Evolutionary conservation across 2,888 invertebrate species (phyloP).

Genomic region (Nomada lathburiana): DNA sequence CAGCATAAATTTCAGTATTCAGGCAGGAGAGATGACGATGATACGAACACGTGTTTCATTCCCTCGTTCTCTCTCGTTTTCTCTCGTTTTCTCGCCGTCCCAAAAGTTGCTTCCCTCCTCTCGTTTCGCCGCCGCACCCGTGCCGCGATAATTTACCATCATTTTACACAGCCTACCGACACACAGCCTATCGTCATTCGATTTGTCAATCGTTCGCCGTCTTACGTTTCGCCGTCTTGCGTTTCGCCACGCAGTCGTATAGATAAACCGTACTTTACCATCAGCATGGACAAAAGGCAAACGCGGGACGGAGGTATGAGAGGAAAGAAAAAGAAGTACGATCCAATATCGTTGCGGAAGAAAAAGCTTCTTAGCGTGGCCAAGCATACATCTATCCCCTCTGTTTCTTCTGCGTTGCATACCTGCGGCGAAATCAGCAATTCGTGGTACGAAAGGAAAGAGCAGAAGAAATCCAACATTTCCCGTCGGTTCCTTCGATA

Average conservation of each 20-base stretch:
- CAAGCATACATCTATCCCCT: conserved; percentile 14
- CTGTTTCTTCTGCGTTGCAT: conserved; percentile 52
- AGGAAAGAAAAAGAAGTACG: not conserved
- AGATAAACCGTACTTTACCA: not conserved
- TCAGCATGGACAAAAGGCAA: too few relatives aligned
- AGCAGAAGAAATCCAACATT: conserved; percentile 51
- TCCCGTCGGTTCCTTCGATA: conserved; percentile 38
- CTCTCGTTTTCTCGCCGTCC: conserved; percentile 48
- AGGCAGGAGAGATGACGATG: conserved; percentile 82
- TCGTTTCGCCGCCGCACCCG: conserved; percentile 62
- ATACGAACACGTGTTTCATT: conserved; percentile 83
- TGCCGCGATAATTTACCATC: conserved; percentile 79
- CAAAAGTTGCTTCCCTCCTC: conserved; percentile 50
- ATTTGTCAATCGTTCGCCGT: conserved; percentile 48
- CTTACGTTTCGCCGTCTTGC: conserved; percentile 30
- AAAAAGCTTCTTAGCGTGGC: conserved; percentile 20
- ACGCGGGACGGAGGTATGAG: not conserved
- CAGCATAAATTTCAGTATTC: conserved; percentile 83
- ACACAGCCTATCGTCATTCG: conserved; percentile 50
- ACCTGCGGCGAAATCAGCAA: conserved; percentile 80
- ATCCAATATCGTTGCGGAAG: conserved; percentile 5
- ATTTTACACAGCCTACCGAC: conserved; percentile 74
- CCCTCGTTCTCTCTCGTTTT: conserved; percentile 64
- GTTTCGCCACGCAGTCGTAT: conserved; percentile 20
- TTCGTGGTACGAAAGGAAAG: conserved; percentile 70